Base-by-base conservation (phyloP, 2,113 vertebrate species). In the Tragelaphus scriptus region DNA sequence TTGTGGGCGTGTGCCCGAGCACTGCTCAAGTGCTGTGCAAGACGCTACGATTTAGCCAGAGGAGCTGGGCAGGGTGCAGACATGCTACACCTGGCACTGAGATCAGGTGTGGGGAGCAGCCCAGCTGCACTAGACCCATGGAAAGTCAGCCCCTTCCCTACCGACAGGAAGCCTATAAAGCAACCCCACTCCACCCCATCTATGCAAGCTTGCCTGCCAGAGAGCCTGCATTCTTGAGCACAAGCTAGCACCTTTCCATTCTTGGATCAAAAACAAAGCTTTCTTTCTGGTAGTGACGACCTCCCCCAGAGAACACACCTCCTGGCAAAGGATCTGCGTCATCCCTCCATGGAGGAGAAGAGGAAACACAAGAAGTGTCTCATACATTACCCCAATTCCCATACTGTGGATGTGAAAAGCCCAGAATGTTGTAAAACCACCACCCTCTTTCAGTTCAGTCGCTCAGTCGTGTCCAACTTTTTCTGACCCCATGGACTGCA, bases 391-490 rank as follows among this genome's bases (percentile, higher is more conserved):
- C 40, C 26, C 32, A 12, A 3, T 56, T 63, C 59, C 79, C 23
- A 12, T 28, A 16, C 58, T 2, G 4, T 1, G 10, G 55, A 13
- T n/a, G 16, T 10, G 17, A 63, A 77, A 16, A 28, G 13, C 28
- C 3, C 23, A 5, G 23, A 21, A 32, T 40, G 40, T 88, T n/a
- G 4, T 51, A 21, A 7, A 87, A 15, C 61, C 12, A 5, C 23
- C 40, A n/a, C 36, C 36, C 11, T 40, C 36, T 75, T 25, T 77
- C 68, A 23, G 9, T 71, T 40, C 19, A 40, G n/a, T 23, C 0
- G 2, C n/a, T 71, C 68, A 71, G n/a, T 36, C 1, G 0, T 71
- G n/a, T 71, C 19, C 0, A 2, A 36, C 5, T 40, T 19, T 36
- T 11, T 12, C 9, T 0, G 19, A 40, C n/a, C 16, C 19, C 68